Base-by-base conservation (phyloP, 2,888 invertebrate genomes). In the Stenoptilia bipunctidactyla region DNA sequence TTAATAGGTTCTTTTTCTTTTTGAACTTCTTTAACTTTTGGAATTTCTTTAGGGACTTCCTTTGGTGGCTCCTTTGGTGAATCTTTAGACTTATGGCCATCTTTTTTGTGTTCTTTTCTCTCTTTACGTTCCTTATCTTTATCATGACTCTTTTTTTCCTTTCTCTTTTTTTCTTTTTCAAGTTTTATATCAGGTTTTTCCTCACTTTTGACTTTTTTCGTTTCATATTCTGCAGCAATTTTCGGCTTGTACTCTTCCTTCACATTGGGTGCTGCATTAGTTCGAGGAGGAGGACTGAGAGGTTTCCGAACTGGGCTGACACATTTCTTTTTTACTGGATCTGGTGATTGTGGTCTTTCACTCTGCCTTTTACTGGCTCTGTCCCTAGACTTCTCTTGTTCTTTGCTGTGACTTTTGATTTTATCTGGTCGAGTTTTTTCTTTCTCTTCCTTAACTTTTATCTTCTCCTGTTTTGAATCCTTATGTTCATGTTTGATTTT, bases 141-240 rank as follows among this genome's bases (percentile, higher is more conserved):
- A 36, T 88, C 87, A 57, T 89, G 88, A 39, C 87, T 88, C 56
- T 88, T 86, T 53, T 88, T 88, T 46, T 87, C 90, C 53, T 87
- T 88, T 52, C 87, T 88, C 49, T 86, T 86, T 46, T 83, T 82
- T 48, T 87, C 87, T 52, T 82, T 79, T 30, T 82, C 79, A 27
- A 58, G 45, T 61, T 88, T 86, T 36, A 85, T 69, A 45, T 87
- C 90, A 37, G 75, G 66, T 46, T 82, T 76, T 40, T 87, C 86
- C 39, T 87, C 87, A 15, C 60, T 53, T 53, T 83, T 85, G 10
- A 53, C 46, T 51, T 74, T 80, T 44, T 72, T 76, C 40, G 59
- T 61, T 40, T 82, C 80, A 46, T 60, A 52, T 42, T 36, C 54
- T 33, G 79, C 76, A 43, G 57, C 41, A 44, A 40, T 58, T 45